Evolutionary conservation across 2,113 vertebrate species (phyloP).

Genomic region (Hippocampus abdominalis): DNA sequence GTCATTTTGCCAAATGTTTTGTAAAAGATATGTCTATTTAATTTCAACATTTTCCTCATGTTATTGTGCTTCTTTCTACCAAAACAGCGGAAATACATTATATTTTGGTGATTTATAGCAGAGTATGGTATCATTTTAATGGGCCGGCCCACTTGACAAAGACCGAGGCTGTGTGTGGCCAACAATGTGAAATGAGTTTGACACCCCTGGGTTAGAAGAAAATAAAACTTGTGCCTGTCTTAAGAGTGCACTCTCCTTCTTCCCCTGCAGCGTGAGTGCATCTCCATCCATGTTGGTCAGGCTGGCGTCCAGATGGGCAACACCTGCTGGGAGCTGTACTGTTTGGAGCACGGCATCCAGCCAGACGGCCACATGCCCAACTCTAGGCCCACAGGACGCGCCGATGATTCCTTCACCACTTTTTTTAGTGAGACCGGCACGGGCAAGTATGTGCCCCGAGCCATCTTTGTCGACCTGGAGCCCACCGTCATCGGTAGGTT

Average conservation of each 20-base stretch:
- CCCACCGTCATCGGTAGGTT: conserved; percentile 64
- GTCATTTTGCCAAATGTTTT: no score
- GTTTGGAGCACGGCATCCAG: conserved; percentile 61
- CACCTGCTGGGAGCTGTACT: conserved; percentile 64
- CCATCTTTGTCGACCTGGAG: conserved; percentile 67
- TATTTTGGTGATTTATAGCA: no score
- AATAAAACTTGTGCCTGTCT: not conserved
- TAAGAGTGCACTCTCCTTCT: not conserved
- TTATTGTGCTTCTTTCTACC: no score
- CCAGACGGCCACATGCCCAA: conserved; percentile 53
- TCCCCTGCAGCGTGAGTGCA: conserved; percentile 52
- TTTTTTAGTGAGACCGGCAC: conserved; percentile 64
- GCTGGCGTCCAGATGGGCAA: conserved; percentile 65
- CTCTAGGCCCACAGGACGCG: conserved; percentile 7
- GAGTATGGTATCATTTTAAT: no score
- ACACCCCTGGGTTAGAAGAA: not conserved
- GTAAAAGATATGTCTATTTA: no score
- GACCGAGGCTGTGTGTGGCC: no score
- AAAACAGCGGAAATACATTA: no score
- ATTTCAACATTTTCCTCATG: no score
- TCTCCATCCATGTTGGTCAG: conserved; percentile 59
- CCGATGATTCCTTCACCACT: conserved; percentile 66
- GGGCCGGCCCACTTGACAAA: no score
- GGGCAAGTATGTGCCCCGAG: conserved; percentile 61
- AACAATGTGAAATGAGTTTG: no score